Base-by-base conservation (phyloP, 2,888 invertebrate genomes). In the Listrodromus nycthemerus region DNA sequence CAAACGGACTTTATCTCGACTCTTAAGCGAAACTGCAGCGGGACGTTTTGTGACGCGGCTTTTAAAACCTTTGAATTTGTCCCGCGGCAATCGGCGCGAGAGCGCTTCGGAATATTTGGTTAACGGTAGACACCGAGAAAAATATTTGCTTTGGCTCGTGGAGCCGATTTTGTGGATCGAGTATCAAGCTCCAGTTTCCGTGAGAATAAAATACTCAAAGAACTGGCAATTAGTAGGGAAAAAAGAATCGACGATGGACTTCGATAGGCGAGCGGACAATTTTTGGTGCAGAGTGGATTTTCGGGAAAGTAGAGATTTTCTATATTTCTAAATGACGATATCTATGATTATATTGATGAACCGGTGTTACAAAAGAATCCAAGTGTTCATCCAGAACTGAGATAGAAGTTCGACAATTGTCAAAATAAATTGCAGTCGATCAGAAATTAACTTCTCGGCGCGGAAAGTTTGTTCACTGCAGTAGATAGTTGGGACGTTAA, bases 401-500 rank as follows among this genome's bases (percentile, higher is more conserved):
- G 33, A 1, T 8, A 1, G 33, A 33, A 48, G n/a, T 48, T 5
- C 6, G 48, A 1, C n/a, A 48, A 48, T 48, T n/a, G n/a, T 48
- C 8, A 19, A 21, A 52, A 21, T 8, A 19, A 52, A 10, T 52
- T 55, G 0, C 7, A 0, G 24, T 48, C n/a, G 8, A 61, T 13
- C 33, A 71, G n/a, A 58, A 61, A 73, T 27, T 45, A 5, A 73
- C 48, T 13, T 45, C 30, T 16, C 6, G 16, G n/a, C n/a, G 61
- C 61, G 4, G 70, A 13, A 19, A 33, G 33, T 21, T 19, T 21
- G 30, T 48, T 50, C n/a, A 21, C 16, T 30, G n/a, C 55, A 10
- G 58, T 58, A 13, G 19, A 71, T 16, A 33, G 48, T 58, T 27
- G 13, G 27, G 21, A 7, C 48, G 30, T 48, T 48, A 33, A 13